These are phyloP conservation scores for Gallirallus australis DNA, from an alignment of 2,797 vertebrate species.

Conservation along the genomic window DNA sequence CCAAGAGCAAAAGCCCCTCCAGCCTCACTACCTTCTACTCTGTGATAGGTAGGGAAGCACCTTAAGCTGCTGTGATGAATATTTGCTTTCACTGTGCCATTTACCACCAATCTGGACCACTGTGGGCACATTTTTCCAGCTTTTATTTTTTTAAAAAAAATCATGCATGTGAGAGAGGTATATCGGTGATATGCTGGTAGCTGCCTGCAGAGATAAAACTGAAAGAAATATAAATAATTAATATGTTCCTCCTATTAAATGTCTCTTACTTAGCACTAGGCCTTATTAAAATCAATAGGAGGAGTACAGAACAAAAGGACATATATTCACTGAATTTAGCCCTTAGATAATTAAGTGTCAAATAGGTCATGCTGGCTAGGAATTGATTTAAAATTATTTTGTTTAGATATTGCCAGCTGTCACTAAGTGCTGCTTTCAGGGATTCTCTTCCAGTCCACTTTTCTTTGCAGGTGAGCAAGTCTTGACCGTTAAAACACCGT, in stretches of 20 bases:
- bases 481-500: not conserved
- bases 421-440: not conserved
- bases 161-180: rapidly evolving
- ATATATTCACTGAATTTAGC: not conserved
- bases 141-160: not conserved
- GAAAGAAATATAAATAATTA: not conserved
- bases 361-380: not conserved
- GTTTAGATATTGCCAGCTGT: conserved; percentile 2
- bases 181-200: not conserved
- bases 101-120: not conserved
- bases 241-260: not conserved
- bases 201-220: not conserved
- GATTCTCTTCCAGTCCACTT: not conserved
- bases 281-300: not conserved
- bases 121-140: not conserved
- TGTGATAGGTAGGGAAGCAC: not conserved
- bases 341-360: not conserved
- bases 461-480: not conserved
- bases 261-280: not conserved
- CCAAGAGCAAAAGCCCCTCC: not conserved
- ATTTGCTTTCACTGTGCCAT: not conserved
- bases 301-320: not conserved
- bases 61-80: not conserved
- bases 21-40: not conserved
- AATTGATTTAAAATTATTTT: not conserved